Evolutionary conservation across 2,888 invertebrate species (phyloP).

Genomic region (Drosophila paramelanica): DNA sequence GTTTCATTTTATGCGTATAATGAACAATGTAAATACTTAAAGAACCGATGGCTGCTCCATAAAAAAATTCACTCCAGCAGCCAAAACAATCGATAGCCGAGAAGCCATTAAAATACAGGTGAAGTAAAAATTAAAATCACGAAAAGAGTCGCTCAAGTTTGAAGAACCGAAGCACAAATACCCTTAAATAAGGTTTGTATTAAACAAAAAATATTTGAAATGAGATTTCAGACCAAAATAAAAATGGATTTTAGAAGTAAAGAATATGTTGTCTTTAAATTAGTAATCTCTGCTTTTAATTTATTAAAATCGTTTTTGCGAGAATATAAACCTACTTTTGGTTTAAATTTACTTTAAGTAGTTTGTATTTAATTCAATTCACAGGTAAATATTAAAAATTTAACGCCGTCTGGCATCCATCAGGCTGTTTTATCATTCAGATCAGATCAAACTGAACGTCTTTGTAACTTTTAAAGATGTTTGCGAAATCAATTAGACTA

Average conservation of each 20-base stretch:
- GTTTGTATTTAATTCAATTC: slow-evolving; percentile 73
- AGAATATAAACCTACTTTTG: slow-evolving; percentile 4
- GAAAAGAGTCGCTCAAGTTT: too few relatives aligned
- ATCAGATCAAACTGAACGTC: not conserved
- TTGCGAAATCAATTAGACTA: slow-evolving; percentile 40
- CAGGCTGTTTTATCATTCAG: slow-evolving; percentile 5
- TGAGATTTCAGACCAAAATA: too few relatives aligned
- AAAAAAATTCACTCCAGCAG: slow-evolving; percentile 5
- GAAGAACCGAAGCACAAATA: not conserved
- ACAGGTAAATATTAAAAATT: slow-evolving; percentile 48
- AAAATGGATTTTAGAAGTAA: too few relatives aligned
- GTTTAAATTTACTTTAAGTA: slow-evolving; percentile 60
- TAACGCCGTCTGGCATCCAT: not conserved
- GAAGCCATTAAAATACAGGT: slow-evolving; percentile 21
- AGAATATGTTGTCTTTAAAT: too few relatives aligned
- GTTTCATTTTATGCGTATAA: slow-evolving; percentile 45
- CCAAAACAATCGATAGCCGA: not conserved
- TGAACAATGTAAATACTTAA: slow-evolving; percentile 24
- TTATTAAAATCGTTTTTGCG: too few relatives aligned
- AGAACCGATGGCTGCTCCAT: not conserved
- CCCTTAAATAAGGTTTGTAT: not conserved
- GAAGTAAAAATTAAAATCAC: not conserved
- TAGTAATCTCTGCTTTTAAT: too few relatives aligned
- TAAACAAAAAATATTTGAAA: too few relatives aligned
- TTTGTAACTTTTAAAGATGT: slow-evolving; percentile 11